Conservation (phyloP, 2,113 vertebrate species). For the Xenopus laevis region DNA sequence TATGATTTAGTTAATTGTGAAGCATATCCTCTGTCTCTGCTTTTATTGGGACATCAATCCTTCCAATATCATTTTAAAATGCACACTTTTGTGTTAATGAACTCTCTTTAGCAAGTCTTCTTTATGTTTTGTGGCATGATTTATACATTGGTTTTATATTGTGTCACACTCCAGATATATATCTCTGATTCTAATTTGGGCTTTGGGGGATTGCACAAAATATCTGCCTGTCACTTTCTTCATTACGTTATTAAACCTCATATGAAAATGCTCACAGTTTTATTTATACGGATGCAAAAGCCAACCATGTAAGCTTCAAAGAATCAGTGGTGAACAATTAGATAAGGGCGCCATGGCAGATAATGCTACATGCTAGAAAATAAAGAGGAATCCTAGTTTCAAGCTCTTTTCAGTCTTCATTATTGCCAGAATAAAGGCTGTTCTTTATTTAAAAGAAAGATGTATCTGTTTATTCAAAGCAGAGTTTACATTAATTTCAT, state of each 20-base stretch:
- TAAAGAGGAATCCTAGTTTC: no score
- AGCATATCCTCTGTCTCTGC: conserved; percentile 25
- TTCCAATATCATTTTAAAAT: conserved; percentile 38
- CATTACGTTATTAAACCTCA: conserved; percentile 39
- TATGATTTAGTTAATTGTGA: conserved; percentile 39
- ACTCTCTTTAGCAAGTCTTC: conserved; percentile 43
- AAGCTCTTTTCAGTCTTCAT: no score
- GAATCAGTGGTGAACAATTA: neutral
- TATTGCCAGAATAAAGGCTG: no score
- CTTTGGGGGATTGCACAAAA: conserved; percentile 42
- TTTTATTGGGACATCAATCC: conserved; percentile 40
- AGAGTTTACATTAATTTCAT: no score
- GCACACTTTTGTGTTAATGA: conserved; percentile 44
- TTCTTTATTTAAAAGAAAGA: no score
- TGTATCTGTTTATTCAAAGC: no score
- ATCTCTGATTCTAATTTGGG: conserved; percentile 42
- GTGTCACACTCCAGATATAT: conserved; percentile 40
- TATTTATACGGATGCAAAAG: conserved; percentile 26
- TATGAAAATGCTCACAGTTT: conserved; percentile 11
- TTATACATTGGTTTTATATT: conserved; percentile 36
- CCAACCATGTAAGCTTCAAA: neutral
- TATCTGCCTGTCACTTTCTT: conserved; percentile 44
- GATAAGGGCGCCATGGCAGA: no score
- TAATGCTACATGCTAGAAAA: no score
- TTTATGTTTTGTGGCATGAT: conserved; percentile 27